phyloP scores from a whole-genome alignment of 2,113 vertebrate species.

The Pagrus major region DNA sequence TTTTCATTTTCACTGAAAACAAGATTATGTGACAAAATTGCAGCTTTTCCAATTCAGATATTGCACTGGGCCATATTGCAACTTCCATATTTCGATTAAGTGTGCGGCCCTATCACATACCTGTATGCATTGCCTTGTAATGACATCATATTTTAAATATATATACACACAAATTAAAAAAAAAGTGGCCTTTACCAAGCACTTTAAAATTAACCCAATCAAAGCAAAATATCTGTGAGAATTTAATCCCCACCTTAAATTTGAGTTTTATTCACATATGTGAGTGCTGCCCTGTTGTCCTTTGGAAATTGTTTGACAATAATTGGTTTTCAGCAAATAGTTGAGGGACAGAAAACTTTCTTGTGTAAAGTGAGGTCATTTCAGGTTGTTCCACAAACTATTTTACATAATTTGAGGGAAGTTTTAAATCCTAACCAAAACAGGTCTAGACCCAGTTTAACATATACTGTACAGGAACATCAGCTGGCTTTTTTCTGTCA shows the following conservation, averaged over 20 bases:
- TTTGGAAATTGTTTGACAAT: conserved; percentile 8
- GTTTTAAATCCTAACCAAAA: conserved; percentile 16
- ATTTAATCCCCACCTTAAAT: conserved; percentile 13
- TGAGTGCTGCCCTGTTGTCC: neutral
- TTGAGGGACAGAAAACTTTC: neutral
- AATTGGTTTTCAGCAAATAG: neutral
- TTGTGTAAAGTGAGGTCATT: neutral
- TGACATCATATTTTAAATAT: neutral
- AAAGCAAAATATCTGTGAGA: neutral
- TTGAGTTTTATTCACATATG: conserved; percentile 9
- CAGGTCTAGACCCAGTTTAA: neutral
- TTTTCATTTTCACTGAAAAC: too few species aligned
- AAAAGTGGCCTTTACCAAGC: neutral
- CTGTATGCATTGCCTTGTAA: conserved; percentile 4
- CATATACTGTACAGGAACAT: neutral
- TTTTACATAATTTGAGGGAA: neutral
- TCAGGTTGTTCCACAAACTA: neutral
- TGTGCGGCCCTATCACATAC: too few species aligned
- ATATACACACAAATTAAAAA: neutral
- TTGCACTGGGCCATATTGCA: too few species aligned
- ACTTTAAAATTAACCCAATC: neutral
- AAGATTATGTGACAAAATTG: too few species aligned
- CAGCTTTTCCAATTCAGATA: too few species aligned
- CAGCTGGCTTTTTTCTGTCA: conserved; percentile 5
- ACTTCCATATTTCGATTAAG: too few species aligned